phyloP scores from a whole-genome alignment of 2,797 vertebrate species.

The Mergus octosetaceus region DNA sequence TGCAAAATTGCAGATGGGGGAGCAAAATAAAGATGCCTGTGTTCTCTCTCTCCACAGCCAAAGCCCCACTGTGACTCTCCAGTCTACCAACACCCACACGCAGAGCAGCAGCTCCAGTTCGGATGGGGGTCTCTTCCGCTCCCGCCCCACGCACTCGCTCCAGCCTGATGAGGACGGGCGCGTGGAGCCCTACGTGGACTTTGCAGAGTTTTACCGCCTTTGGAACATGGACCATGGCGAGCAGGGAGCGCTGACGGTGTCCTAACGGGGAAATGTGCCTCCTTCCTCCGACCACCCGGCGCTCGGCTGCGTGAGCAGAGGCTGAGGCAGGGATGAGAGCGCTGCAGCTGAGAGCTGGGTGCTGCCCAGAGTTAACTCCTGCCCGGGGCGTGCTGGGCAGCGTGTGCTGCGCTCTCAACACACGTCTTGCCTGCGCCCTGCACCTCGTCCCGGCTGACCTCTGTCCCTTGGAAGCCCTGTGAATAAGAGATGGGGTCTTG shows the following conservation, averaged over 20 bases:
- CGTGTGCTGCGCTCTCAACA: not conserved
- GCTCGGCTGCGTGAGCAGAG: not conserved
- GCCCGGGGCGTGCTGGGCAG: not conserved
- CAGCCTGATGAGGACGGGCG: conserved; percentile 94
- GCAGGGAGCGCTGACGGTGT: conserved; percentile 77
- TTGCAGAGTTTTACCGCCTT: conserved; percentile 92
- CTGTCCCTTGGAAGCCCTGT: not conserved
- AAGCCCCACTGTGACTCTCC: conserved; percentile 94
- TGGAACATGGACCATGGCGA: conserved; percentile 91
- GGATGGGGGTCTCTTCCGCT: conserved; percentile 91
- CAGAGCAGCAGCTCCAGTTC: conserved; percentile 99
- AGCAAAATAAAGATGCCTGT: not conserved
- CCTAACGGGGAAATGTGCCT: conserved; percentile 10
- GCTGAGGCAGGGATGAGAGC: not conserved
- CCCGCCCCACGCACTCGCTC: conserved; percentile 87
- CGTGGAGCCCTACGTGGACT: conserved; percentile 96
- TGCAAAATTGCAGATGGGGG: not conserved
- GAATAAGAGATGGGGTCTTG: not conserved
- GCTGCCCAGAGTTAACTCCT: not conserved
- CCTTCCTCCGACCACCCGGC: not conserved
- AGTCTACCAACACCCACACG: conserved; percentile 95
- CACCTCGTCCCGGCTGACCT: not conserved
- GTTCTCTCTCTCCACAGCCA: conserved; percentile 79
- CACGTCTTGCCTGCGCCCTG: not conserved
- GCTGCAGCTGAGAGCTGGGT: not conserved